A percentile compares a stretch with the other conserved stretches of the same genome.
These are phyloP conservation scores for Osedax fenrisi DNA, from an alignment of 2,888 invertebrate species.

Conservation along the genomic window DNA sequence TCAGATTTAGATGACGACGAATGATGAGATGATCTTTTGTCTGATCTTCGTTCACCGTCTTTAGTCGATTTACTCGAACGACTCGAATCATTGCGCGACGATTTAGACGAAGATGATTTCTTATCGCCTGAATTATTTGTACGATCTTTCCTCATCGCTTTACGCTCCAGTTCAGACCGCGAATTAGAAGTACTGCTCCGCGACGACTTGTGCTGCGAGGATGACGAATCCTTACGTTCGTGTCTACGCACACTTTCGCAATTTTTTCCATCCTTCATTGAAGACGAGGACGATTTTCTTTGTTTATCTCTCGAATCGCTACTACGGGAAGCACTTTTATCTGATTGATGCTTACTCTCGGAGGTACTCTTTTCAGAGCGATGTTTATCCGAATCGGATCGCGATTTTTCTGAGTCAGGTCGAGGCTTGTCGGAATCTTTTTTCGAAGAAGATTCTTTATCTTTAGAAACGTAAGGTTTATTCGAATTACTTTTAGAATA, in stretches of 20 bases:
- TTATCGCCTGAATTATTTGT: not conserved
- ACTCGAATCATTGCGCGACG: not conserved
- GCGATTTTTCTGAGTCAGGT: not conserved
- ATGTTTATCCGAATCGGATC: not conserved
- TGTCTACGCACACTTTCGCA: not conserved
- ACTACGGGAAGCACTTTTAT: not conserved
- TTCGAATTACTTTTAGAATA: not conserved
- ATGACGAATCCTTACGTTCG: not conserved
- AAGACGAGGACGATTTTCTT: not conserved
- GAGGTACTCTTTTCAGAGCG: not conserved
- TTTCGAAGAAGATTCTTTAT: not conserved
- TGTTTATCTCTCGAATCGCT: not conserved
- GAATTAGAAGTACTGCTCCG: not conserved
- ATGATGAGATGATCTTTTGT: not conserved
- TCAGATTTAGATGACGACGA: not conserved
- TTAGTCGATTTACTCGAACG: not conserved
- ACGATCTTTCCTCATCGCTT: not conserved
- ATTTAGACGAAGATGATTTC: not conserved
- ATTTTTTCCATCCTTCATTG: not conserved
- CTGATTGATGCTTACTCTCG: not conserved
- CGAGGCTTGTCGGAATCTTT: not conserved
- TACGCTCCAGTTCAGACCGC: not conserved
- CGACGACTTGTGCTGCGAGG: not conserved
- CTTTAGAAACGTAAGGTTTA: not conserved
- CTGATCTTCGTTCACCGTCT: conserved; percentile 12